A percentile compares a stretch with the other conserved stretches of the same genome.
Conservation (phyloP, 2,888 invertebrate genomes). For the Polylopha cassiicola region DNA sequence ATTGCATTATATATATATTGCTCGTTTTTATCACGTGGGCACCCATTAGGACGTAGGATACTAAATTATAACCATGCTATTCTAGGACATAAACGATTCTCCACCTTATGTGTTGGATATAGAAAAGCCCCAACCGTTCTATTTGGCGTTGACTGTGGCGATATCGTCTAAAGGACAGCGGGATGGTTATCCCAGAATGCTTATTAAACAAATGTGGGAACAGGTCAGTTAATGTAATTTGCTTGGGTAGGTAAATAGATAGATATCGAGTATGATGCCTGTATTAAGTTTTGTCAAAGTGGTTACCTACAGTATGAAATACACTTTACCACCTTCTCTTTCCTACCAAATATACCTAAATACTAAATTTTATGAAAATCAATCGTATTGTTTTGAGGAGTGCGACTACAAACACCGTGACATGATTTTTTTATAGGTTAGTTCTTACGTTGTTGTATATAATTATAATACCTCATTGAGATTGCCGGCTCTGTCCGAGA, state of each 20-base stretch:
- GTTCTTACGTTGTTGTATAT: too few relatives aligned
- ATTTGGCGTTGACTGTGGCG: slow-evolving; percentile 57
- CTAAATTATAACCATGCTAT: slow-evolving; percentile 20
- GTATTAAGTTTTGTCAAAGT: too few relatives aligned
- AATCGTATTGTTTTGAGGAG: too few relatives aligned
- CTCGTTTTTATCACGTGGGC: too few relatives aligned
- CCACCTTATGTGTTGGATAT: slow-evolving; percentile 62
- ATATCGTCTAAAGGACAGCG: slow-evolving; percentile 65
- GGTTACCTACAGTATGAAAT: not conserved
- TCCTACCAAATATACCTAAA: not conserved
- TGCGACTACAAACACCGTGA: too few relatives aligned
- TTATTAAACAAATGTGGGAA: slow-evolving; percentile 64
- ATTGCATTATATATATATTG: too few relatives aligned
- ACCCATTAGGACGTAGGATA: too few relatives aligned
- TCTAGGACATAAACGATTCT: slow-evolving; percentile 60
- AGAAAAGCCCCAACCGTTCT: slow-evolving; percentile 54
- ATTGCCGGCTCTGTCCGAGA: too few relatives aligned
- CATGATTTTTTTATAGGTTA: too few relatives aligned
- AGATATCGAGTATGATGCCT: too few relatives aligned
- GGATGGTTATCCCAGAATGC: slow-evolving; percentile 60
- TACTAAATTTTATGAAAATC: not conserved
- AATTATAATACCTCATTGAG: too few relatives aligned
- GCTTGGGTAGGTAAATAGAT: too few relatives aligned
- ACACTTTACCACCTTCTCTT: not conserved
- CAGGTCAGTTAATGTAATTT: slow-evolving; percentile 45